Conservation (phyloP, 2,113 vertebrate species). For the Hippocampus abdominalis region DNA sequence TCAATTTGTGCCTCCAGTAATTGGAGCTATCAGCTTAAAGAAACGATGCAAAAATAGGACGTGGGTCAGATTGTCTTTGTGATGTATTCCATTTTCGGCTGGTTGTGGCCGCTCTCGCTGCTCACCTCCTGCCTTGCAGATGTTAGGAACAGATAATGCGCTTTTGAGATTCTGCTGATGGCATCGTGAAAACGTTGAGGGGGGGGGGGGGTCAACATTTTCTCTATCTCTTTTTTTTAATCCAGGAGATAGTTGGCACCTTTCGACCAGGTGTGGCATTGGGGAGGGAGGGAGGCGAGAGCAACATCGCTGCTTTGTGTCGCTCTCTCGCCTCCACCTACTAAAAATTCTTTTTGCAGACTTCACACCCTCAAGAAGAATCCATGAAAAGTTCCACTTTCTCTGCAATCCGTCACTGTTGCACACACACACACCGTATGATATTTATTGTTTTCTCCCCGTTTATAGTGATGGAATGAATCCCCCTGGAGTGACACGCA, state of each 20-base stretch:
- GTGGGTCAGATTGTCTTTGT: not conserved
- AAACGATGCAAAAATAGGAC: not conserved
- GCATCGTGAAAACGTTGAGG: slow-evolving; percentile 53
- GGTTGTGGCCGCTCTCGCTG: not conserved
- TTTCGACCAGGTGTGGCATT: slow-evolving; percentile 63
- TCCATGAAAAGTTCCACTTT: slow-evolving; percentile 35
- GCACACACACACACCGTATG: slow-evolving; percentile 8
- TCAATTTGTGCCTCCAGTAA: no score
- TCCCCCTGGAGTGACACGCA: slow-evolving; percentile 41
- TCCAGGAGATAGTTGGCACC: slow-evolving; percentile 46
- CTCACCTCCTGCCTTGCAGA: slow-evolving; percentile 7
- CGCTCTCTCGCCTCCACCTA: slow-evolving; percentile 29
- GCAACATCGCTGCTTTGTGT: slow-evolving; percentile 39
- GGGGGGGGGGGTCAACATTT: slow-evolving; percentile 43
- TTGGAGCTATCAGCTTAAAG: no score
- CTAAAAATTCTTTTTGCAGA: slow-evolving; percentile 63
- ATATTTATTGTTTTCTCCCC: slow-evolving; percentile 14
- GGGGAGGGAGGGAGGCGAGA: slow-evolving; percentile 48
- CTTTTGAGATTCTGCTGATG: slow-evolving; percentile 50
- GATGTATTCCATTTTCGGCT: not conserved
- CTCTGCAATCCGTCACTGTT: slow-evolving; percentile 13
- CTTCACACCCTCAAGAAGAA: slow-evolving; percentile 48
- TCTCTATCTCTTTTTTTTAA: slow-evolving; percentile 39
- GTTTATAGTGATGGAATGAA: slow-evolving; percentile 36
- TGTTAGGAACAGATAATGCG: slow-evolving; percentile 25